Evolutionary conservation across 2,888 invertebrate species (phyloP), one percentile per base, ranked within the genome.

Genomic region (Norana najaformis): DNA sequence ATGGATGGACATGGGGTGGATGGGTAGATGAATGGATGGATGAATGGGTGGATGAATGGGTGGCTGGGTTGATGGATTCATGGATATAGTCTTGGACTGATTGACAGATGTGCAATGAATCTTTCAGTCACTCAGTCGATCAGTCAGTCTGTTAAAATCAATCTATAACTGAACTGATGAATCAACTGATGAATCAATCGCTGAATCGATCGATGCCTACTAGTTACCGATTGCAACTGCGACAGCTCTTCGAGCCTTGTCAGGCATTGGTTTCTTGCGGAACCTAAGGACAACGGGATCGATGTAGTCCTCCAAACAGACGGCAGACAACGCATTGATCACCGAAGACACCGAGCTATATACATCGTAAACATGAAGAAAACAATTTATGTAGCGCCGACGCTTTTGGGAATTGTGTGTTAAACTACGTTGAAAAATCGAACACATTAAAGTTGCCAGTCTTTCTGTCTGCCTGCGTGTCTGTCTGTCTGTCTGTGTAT

Each of bases 281-380:
- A 41, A 5, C 37, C 53, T 34, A 20, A 53, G 35, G 41, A 53
- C 35, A 35, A 39, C 53, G n/a, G 92, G 91, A n/a, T 85, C 89
- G 35, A 92, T 90, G 47, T 92, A 88, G 90, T 92, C 92, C 35
- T 92, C 91, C 20, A 92, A 89, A 18, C 91, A 37, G 30, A 92
- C 92, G 36, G 91, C 91, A 30, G 92, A 91, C 90, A 92, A 88
- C 11, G 92, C 91, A 83, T 92, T 92, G 85, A 92, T 91, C 16
- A 92, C 92, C 20, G 92, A 92, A 3, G 92, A 93, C 30, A 92
- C 91, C 1, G 92, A 92, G 88, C 92, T 92, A 90, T n/a, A n/a
- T n/a, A 69, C 69, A 8, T 2, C 20, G n/a, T n/a, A 23, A 90
- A 91, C 30, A 39, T 23, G 36, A 20, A 6, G 23, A 88, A 37